Percentiles rank a stretch among this genome's conserved stretches.
phyloP scores from a whole-genome alignment of 2,797 vertebrate species.

The Lagocephalus sceleratus region DNA sequence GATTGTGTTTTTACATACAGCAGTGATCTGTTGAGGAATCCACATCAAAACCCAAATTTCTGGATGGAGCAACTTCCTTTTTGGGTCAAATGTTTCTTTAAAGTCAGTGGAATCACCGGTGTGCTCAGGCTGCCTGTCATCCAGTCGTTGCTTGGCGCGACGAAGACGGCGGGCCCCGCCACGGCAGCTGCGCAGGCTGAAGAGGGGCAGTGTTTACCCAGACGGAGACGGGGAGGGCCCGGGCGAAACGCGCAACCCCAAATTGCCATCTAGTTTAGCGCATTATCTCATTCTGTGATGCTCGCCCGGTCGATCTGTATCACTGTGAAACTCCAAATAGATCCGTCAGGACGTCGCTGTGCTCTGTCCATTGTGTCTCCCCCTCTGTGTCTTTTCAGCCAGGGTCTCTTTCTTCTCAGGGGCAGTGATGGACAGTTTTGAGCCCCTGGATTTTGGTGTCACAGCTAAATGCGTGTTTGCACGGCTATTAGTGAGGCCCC shows the following conservation, averaged over 20 bases:
- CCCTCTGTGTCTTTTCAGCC: constrained; percentile 47
- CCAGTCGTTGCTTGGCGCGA: constrained; percentile 37
- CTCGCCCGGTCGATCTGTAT: constrained; percentile 37
- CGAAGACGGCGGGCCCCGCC: constrained; percentile 38
- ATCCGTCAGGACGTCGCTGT: constrained; percentile 42
- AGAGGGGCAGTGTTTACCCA: constrained; percentile 48
- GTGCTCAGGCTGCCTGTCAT: constrained; percentile 44
- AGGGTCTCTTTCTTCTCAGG: constrained; percentile 40
- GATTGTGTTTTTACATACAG: constrained; percentile 33
- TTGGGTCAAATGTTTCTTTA: neutral
- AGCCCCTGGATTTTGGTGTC: constrained; percentile 58
- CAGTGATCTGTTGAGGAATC: no score
- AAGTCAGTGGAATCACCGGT: constrained; percentile 38
- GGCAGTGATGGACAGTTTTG: constrained; percentile 56
- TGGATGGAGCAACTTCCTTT: no score
- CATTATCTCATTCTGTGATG: constrained; percentile 35
- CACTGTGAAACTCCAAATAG: constrained; percentile 36
- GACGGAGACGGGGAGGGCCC: constrained; percentile 42
- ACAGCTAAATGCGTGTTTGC: constrained; percentile 71
- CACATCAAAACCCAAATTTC: no score
- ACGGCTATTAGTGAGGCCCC: constrained; percentile 69
- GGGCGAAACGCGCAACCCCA: constrained; percentile 47
- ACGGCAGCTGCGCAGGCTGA: constrained; percentile 47
- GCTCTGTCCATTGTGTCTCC: constrained; percentile 38
- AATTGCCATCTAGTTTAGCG: constrained; percentile 44